Conservation (phyloP, 92 coral and sea anemone genomes). For the Zoanthus sociatus region DNA sequence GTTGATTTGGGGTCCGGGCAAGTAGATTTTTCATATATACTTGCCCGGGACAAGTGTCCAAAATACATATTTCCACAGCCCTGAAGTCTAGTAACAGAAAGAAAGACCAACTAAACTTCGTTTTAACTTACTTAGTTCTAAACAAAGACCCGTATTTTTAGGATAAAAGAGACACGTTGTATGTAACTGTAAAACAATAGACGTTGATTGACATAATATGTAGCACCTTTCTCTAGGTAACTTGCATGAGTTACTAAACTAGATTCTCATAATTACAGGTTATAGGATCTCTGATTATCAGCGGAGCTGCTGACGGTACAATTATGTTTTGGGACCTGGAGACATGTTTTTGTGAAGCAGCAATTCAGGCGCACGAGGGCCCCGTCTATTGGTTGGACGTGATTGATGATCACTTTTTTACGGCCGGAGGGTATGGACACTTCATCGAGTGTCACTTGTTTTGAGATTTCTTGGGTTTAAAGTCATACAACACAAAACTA, state of each 20-base stretch:
- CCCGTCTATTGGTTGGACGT: conserved; percentile 85
- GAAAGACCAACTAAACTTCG: no score
- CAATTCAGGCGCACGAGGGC: conserved; percentile 95
- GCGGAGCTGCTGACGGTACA: conserved; percentile 97
- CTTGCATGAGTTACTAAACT: neutral
- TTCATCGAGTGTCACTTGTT: neutral
- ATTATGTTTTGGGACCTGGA: conserved; percentile 93
- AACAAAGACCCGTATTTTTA: no score
- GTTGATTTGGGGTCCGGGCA: no score
- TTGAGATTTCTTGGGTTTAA: neutral
- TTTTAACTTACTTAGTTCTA: no score
- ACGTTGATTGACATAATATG: no score
- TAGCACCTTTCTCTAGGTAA: neutral
- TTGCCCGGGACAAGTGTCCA: no score
- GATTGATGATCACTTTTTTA: conserved; percentile 73
- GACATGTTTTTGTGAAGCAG: conserved; percentile 80
- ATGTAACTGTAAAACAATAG: no score
- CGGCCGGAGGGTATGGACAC: conserved; percentile 74
- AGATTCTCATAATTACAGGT: conserved; percentile 57
- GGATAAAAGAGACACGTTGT: no score
- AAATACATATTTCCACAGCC: no score
- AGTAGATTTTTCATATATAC: no score
- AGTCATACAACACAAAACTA: neutral
- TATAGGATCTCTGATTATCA: conserved; percentile 77
- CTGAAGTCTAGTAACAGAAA: no score